Conservation (phyloP, 2,797 vertebrate species). For the Clarias fuscus region DNA sequence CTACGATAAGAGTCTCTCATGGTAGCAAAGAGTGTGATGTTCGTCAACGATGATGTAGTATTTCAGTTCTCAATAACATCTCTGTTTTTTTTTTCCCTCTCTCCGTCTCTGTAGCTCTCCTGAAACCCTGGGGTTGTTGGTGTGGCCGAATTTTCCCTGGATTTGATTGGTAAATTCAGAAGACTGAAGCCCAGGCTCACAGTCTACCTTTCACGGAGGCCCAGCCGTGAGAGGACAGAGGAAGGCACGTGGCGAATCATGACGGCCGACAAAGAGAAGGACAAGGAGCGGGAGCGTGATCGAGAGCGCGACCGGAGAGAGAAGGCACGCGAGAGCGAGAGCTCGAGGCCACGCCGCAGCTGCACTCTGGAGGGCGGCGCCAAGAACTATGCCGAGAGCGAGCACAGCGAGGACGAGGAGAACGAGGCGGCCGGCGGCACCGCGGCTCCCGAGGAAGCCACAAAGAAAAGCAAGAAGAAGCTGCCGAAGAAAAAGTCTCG, state of each 20-base stretch:
- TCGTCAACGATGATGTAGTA: constrained; percentile 36
- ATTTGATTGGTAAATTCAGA: constrained; percentile 99
- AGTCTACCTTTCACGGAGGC: constrained; percentile 99
- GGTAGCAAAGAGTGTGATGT: not conserved
- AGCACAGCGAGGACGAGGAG: constrained; percentile 97
- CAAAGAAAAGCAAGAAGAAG: constrained; percentile 96
- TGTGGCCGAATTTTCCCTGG: constrained; percentile 99
- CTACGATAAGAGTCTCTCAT: constrained; percentile 12
- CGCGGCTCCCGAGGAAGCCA: constrained; percentile 86
- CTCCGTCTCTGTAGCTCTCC: constrained; percentile 74
- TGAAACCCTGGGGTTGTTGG: constrained; percentile 96
- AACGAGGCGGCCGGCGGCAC: constrained; percentile 86
- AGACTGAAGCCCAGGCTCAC: constrained; percentile 99
- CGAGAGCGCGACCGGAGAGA: constrained; percentile 91
- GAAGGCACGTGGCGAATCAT: constrained; percentile 99
- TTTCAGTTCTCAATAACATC: constrained; percentile 24
- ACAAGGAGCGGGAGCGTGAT: constrained; percentile 94
- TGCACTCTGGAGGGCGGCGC: constrained; percentile 95
- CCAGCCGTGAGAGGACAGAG: constrained; percentile 99
- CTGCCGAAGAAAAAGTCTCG: constrained; percentile 96
- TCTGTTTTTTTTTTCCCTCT: not conserved
- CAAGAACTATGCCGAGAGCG: constrained; percentile 97
- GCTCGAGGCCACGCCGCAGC: constrained; percentile 89
- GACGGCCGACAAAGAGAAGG: constrained; percentile 98
- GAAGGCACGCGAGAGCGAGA: constrained; percentile 84